Conservation (phyloP, 2,113 vertebrate species). For the Coptodon bakossiorum region DNA sequence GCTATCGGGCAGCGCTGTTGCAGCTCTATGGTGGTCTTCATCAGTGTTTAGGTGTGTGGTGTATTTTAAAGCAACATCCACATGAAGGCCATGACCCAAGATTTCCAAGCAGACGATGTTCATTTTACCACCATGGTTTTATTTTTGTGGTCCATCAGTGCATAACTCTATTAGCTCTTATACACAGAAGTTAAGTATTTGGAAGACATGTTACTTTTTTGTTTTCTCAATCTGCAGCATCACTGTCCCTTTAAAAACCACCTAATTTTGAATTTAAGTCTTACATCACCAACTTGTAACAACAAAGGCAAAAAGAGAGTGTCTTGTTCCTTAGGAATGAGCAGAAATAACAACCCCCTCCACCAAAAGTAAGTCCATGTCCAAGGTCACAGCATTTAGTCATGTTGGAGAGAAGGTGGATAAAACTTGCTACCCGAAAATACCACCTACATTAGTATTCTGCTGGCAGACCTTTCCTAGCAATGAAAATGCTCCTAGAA, state of each 20-base stretch:
- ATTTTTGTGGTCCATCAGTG: neutral
- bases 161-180: neutral
- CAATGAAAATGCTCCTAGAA: neutral
- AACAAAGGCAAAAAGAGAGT: neutral
- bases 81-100: neutral
- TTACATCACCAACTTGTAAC: neutral
- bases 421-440: neutral
- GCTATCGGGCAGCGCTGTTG: neutral
- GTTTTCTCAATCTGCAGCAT: neutral
- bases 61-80: neutral
- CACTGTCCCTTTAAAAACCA: neutral
- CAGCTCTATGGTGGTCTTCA: neutral
- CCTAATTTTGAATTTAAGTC: neutral
- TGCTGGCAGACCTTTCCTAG: neutral
- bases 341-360: neutral
- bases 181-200: neutral
- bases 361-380: neutral
- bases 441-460: neutral
- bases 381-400: slow-evolving; percentile 3
- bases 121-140: neutral
- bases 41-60: too few species aligned
- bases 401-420: neutral
- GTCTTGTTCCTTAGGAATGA: neutral
- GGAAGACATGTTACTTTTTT: neutral
- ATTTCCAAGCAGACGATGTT: neutral